Conservation (phyloP, 2,888 invertebrate genomes). For the Ypsolopha sequella region DNA sequence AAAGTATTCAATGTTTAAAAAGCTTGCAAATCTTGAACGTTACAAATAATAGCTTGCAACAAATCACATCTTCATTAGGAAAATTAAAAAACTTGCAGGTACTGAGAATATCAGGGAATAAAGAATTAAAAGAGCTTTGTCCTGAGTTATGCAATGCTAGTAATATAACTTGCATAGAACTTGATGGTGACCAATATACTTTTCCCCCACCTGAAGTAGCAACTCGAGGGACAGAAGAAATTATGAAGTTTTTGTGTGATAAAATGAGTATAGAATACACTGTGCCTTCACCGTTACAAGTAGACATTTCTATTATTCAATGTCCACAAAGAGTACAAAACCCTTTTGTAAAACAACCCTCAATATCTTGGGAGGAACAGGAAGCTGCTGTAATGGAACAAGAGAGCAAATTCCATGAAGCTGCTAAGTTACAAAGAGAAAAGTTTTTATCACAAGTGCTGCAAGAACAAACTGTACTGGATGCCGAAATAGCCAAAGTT, state of each 20-base stretch:
- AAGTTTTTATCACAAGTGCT: conserved; percentile 67
- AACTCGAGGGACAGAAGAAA: conserved; percentile 70
- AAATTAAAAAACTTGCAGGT: conserved; percentile 71
- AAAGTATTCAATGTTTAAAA: conserved; percentile 73
- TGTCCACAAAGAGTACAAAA: conserved; percentile 37
- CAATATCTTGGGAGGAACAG: conserved; percentile 69
- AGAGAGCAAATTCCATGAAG: conserved; percentile 75
- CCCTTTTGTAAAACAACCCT: conserved; percentile 36
- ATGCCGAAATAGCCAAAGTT: conserved; percentile 75
- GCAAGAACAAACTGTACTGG: conserved; percentile 74
- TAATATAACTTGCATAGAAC: conserved; percentile 70
- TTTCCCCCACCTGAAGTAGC: conserved; percentile 77
- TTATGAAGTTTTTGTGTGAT: conserved; percentile 74
- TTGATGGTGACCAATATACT: conserved; percentile 72
- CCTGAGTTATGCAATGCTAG: conserved; percentile 75
- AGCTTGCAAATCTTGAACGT: conserved; percentile 77
- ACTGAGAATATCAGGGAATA: conserved; percentile 74
- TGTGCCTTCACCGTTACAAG: conserved; percentile 36
- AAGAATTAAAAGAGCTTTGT: conserved; percentile 71
- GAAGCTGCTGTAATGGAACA: conserved; percentile 74
- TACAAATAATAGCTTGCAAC: conserved; percentile 77
- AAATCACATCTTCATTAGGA: conserved; percentile 74
- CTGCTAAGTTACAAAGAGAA: conserved; percentile 73
- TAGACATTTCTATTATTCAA: conserved; percentile 28
- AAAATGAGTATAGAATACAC: conserved; percentile 60